phyloP scores from a whole-genome alignment of 2,888 invertebrate species.

The Chironomus riparius region DNA sequence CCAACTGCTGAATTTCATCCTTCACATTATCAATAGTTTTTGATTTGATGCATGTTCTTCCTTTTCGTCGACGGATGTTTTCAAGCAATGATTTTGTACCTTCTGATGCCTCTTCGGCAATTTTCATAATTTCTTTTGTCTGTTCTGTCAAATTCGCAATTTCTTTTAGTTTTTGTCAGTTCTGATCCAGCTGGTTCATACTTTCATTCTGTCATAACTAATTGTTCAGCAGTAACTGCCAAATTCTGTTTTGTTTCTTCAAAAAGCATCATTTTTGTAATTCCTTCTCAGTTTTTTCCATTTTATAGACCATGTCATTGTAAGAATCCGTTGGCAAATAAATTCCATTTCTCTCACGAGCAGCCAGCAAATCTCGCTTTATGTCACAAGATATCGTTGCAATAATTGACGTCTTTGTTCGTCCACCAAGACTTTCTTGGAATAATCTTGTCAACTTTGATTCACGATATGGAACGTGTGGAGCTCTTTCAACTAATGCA shows the following conservation, averaged over 20 bases:
- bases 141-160: constrained; percentile 51
- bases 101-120: constrained; percentile 52
- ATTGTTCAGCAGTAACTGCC: constrained; percentile 43
- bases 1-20: constrained; percentile 33
- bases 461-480: constrained; percentile 94
- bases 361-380: constrained; percentile 76
- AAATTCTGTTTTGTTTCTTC: constrained; percentile 44
- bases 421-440: constrained; percentile 92
- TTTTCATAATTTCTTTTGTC: constrained; percentile 52
- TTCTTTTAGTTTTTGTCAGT: constrained; percentile 45
- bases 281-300: constrained; percentile 58
- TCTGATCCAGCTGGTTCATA: constrained; percentile 37
- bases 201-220: constrained; percentile 31
- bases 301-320: constrained; percentile 53
- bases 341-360: constrained; percentile 78
- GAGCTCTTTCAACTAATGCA: constrained; percentile 80
- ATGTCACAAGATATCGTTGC: constrained; percentile 86
- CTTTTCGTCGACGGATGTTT: constrained; percentile 39
- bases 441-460: constrained; percentile 91
- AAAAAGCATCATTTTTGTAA: constrained; percentile 52
- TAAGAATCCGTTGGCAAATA: constrained; percentile 81
- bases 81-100: constrained; percentile 58
- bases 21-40: no score
- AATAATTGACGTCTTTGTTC: constrained; percentile 95
- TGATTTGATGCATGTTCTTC: constrained; percentile 37